Percentiles rank a stretch among this genome's conserved stretches.
phyloP scores from a whole-genome alignment of 2,888 invertebrate genomes.

The Ennomos quercinarius region DNA sequence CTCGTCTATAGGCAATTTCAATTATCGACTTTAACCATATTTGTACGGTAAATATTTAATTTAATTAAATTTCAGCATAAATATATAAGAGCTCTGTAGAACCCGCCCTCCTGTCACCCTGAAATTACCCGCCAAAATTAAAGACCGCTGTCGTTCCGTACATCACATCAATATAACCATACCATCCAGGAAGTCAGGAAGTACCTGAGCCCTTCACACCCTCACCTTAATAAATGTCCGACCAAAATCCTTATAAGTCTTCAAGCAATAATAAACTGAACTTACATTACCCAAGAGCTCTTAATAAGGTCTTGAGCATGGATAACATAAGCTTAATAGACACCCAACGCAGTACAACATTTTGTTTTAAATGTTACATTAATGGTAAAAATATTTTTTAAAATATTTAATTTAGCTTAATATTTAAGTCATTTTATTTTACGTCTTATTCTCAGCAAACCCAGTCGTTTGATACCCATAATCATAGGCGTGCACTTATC shows the following conservation, averaged over 20 bases:
- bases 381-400: too few species aligned
- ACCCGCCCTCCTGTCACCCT: not conserved
- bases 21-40: too few species aligned
- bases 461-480: too few species aligned
- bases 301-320: conserved; percentile 40
- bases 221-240: conserved; percentile 44
- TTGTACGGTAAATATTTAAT: too few species aligned
- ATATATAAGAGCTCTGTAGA: too few species aligned
- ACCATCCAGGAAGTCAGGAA: conserved; percentile 21
- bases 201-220: conserved; percentile 32
- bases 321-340: conserved; percentile 15
- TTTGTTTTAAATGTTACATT: too few species aligned
- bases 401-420: too few species aligned
- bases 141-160: conserved; percentile 2
- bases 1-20: too few species aligned
- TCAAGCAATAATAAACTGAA: conserved; percentile 47
- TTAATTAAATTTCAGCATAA: too few species aligned
- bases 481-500: too few species aligned
- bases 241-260: conserved; percentile 45
- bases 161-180: conserved; percentile 21
- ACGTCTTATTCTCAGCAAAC: too few species aligned
- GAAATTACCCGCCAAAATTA: conserved; percentile 13
- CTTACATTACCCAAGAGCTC: conserved; percentile 42
- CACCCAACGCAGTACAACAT: not conserved
- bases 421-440: too few species aligned